These are phyloP conservation scores for Ornithoptera alexandrae DNA, from an alignment of 2,888 invertebrate species.

Conservation along the genomic window DNA sequence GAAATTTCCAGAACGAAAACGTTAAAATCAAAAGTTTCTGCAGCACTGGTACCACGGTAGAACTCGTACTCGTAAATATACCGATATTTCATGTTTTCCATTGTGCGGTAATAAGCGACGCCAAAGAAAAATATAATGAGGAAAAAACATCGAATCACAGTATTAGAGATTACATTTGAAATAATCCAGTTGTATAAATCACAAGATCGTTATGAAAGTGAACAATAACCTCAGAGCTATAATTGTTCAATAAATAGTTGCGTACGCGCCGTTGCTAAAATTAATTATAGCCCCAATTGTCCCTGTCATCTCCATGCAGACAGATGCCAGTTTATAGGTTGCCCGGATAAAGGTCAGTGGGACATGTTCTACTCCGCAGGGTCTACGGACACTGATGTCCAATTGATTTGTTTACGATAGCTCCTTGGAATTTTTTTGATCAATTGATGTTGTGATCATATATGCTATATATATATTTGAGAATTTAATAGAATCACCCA, in stretches of 20 bases:
- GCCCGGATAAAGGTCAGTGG: conserved; percentile 51
- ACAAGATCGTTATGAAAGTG: conserved; percentile 38
- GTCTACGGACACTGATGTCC: conserved; percentile 31
- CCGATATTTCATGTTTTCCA: too few species aligned
- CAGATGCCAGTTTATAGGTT: conserved; percentile 47
- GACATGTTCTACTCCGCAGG: conserved; percentile 37
- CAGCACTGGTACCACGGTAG: too few species aligned
- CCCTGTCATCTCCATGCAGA: conserved; percentile 63
- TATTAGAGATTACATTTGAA: conserved; percentile 28
- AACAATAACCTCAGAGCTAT: conserved; percentile 40
- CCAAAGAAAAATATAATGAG: too few species aligned
- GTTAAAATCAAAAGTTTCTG: too few species aligned
- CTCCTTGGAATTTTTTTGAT: conserved; percentile 12
- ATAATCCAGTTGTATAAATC: conserved; percentile 38
- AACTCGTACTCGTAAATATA: too few species aligned
- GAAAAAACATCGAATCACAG: too few species aligned
- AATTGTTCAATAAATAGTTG: conserved; percentile 48
- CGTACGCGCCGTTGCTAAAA: conserved; percentile 59
- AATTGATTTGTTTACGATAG: conserved; percentile 27
- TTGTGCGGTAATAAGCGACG: too few species aligned
- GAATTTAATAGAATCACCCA: too few species aligned
- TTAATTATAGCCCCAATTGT: conserved; percentile 65
- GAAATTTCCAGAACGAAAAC: too few species aligned
- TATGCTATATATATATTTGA: too few species aligned
- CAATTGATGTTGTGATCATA: neutral